A percentile compares a stretch with the other conserved stretches of the same genome.
Evolutionary conservation across 2,888 invertebrate genomes (phyloP).

Genomic region (Marronus borbonicus): DNA sequence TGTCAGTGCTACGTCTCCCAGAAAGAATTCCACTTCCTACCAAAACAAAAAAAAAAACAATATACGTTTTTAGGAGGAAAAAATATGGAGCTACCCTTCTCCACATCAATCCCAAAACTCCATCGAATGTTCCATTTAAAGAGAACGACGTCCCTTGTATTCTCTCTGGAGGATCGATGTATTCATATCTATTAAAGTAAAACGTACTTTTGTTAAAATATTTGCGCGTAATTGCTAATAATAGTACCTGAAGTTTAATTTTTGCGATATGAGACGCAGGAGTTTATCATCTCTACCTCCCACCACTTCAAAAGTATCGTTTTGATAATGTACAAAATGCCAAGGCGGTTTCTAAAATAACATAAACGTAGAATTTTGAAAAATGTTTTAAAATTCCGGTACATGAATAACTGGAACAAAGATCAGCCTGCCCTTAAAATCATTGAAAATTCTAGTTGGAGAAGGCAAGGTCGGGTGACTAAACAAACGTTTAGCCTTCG

Average conservation of each 20-base stretch:
- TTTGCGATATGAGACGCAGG: constrained; percentile 75
- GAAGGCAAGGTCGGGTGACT: constrained; percentile 79
- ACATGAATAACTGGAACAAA: constrained; percentile 66
- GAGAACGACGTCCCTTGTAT: constrained; percentile 79
- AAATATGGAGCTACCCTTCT: constrained; percentile 72
- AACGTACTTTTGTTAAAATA: too few relatives aligned
- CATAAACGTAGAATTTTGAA: too few relatives aligned
- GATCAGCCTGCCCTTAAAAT: constrained; percentile 78
- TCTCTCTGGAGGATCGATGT: constrained; percentile 82
- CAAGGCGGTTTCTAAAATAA: constrained; percentile 78
- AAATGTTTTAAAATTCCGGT: constrained; percentile 59
- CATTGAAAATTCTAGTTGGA: constrained; percentile 75
- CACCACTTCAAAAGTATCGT: constrained; percentile 74
- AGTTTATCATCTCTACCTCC: constrained; percentile 84
- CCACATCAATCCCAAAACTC: constrained; percentile 81
- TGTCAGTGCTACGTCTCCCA: constrained; percentile 83
- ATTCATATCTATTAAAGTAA: constrained; percentile 72
- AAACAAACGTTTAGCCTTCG: constrained; percentile 75
- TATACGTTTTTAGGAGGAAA: neutral
- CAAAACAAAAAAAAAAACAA: constrained; percentile 50
- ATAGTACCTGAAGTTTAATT: constrained; percentile 79
- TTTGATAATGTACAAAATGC: constrained; percentile 81
- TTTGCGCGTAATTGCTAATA: too few relatives aligned
- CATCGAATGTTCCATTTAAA: constrained; percentile 79
- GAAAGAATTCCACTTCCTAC: constrained; percentile 81